Base-by-base conservation (phyloP, 2,113 vertebrate species). In the Bufo gargarizans region DNA sequence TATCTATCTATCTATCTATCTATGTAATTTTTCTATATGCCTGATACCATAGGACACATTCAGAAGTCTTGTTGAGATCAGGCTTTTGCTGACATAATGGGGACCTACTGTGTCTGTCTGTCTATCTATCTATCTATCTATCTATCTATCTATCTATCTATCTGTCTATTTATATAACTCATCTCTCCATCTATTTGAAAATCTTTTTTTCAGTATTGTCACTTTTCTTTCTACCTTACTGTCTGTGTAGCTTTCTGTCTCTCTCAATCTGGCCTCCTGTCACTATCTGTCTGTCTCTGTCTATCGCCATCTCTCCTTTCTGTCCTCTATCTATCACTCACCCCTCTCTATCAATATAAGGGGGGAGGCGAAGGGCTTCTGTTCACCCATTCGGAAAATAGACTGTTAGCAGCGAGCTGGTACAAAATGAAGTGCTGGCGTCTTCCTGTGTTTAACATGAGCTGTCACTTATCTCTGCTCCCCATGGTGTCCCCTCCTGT, bases 311-410 rank as follows among this genome's bases (percentile, higher is more conserved):
- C 81, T 84, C 82, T 89, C 87, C 74, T 56, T 84, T 78, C 49
- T 58, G 72, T 84, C 59, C 74, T 84, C 81, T 78, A 65, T 88
- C 58, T 84, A 78, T 89, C 87, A 78, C 72, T 77, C 82, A 47
- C 87, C 59, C 80, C 74, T 89, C 87, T 89, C 80, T 76, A 84
- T 89, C 82, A 56, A 84, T 78, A 56, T 63, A 17, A 69, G 72
- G 33, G 89, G 89, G 87, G 88, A 88, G 90, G 89, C 65, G 90
- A 91, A 77, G 47, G 90, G 90, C 91, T 91, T 91, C 93, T 94
- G 93, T 91, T 91, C 92, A 91, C 76, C 92, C 91, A 89, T 92
- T 93, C 91, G 92, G 91, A 93, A 94, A 93, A 93, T 92, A 93
- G 92, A 90, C 91, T 90, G 88, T 86, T 89, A 82, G 89, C 87